Conservation (phyloP, 2,113 vertebrate species). For the Paraplagusia blochii region DNA sequence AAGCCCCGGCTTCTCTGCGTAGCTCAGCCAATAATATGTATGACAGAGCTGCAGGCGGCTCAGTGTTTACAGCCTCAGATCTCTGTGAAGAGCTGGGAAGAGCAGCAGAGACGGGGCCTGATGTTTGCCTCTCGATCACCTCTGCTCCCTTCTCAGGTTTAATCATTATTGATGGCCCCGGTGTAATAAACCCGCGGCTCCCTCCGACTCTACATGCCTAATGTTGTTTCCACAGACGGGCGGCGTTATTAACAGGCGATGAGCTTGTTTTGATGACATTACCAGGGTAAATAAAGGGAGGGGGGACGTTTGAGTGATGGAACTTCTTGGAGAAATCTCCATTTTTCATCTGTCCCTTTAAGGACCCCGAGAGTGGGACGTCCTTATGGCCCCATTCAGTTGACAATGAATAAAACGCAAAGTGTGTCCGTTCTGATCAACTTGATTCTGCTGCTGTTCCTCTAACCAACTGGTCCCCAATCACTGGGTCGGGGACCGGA, state of each 20-base stretch:
- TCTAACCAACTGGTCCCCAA: no score
- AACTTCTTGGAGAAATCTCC: neutral
- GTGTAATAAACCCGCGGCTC: constrained; percentile 1
- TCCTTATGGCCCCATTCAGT: no score
- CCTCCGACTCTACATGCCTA: constrained; percentile 10
- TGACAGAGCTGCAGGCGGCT: constrained; percentile 63
- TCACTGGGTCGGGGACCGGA: no score
- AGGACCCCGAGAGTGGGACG: no score
- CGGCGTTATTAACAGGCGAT: neutral
- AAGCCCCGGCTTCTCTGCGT: constrained; percentile 45
- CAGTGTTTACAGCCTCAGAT: constrained; percentile 59
- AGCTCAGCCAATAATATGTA: constrained; percentile 60
- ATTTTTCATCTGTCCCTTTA: neutral
- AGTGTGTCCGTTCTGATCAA: no score
- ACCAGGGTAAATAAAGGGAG: neutral
- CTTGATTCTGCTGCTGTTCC: no score
- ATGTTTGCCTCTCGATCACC: constrained; percentile 50
- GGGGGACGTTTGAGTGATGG: neutral
- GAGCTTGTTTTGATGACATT: neutral
- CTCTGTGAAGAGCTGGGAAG: constrained; percentile 39
- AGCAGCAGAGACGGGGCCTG: constrained; percentile 24
- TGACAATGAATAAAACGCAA: no score
- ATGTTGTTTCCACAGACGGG: neutral
- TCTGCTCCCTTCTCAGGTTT: constrained; percentile 38
- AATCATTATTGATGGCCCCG: constrained; percentile 32